These are phyloP conservation scores for Nephrotoma appendiculata DNA, from an alignment of 2,888 invertebrate species.

Conservation along the genomic window DNA sequence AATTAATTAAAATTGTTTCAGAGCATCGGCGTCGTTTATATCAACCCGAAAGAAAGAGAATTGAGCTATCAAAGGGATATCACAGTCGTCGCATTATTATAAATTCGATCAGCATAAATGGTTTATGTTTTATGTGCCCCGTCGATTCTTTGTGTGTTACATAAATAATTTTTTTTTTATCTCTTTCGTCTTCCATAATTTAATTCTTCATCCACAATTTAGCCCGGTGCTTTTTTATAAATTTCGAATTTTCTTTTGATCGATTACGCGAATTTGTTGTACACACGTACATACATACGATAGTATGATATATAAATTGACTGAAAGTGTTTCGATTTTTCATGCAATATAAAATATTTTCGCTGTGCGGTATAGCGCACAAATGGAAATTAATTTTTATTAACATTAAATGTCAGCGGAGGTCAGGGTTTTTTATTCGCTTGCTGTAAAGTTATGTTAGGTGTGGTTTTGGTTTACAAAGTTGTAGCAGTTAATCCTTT, in stretches of 20 bases:
- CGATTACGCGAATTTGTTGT: neutral
- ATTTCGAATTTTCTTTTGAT: neutral
- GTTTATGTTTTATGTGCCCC: neutral
- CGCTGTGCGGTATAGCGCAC: neutral
- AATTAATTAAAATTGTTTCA: neutral
- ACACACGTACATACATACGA: neutral
- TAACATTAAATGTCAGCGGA: neutral
- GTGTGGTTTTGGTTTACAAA: neutral
- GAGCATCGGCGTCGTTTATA: neutral
- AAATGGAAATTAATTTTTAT: neutral
- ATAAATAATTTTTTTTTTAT: neutral
- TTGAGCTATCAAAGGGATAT: neutral
- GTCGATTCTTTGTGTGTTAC: neutral
- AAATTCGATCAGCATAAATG: neutral
- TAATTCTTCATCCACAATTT: too few species aligned
- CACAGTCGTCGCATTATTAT: neutral
- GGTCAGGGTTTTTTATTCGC: neutral
- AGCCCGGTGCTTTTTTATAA: neutral
- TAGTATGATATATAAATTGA: neutral
- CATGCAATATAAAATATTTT: neutral
- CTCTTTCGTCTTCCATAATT: neutral
- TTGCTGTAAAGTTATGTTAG: neutral
- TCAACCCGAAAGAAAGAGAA: neutral
- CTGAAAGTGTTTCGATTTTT: neutral
- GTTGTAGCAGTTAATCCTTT: neutral